Conservation (phyloP, 2,888 invertebrate genomes). For the Trichacis sp. region DNA sequence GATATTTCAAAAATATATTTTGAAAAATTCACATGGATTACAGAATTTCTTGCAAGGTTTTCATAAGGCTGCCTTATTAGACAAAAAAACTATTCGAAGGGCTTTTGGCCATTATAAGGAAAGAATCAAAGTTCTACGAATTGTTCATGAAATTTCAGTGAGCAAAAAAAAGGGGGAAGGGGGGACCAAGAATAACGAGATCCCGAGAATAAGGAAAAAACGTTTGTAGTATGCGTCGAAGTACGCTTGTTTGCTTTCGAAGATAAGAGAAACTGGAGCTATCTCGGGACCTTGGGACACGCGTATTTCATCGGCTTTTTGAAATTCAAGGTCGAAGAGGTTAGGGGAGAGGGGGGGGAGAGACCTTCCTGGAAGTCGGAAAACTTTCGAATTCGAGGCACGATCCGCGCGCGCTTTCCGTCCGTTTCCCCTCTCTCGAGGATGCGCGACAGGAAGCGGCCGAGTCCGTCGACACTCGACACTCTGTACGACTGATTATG, state of each 20-base stretch:
- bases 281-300: conserved; percentile 9
- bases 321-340: conserved; percentile 17
- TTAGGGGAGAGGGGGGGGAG: conserved; percentile 26
- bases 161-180: too few species aligned
- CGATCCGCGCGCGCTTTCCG: conserved; percentile 61
- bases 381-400: conserved; percentile 58
- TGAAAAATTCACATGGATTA: too few species aligned
- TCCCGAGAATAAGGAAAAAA: too few species aligned
- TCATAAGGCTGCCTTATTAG: too few species aligned
- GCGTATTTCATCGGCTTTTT: neutral
- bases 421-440: conserved; percentile 44
- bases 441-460: conserved; percentile 29
- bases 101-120: too few species aligned
- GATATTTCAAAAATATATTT: too few species aligned
- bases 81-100: neutral
- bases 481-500: neutral
- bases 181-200: too few species aligned
- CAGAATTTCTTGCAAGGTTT: too few species aligned
- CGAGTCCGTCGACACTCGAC: conserved; percentile 12
- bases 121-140: too few species aligned
- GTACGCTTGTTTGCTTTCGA: conserved; percentile 39
- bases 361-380: conserved; percentile 25
- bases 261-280: conserved; percentile 39
- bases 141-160: too few species aligned
- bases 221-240: conserved; percentile 33